Evolutionary conservation across 2,113 vertebrate genomes (phyloP).

Genomic region (Symphodus melops): DNA sequence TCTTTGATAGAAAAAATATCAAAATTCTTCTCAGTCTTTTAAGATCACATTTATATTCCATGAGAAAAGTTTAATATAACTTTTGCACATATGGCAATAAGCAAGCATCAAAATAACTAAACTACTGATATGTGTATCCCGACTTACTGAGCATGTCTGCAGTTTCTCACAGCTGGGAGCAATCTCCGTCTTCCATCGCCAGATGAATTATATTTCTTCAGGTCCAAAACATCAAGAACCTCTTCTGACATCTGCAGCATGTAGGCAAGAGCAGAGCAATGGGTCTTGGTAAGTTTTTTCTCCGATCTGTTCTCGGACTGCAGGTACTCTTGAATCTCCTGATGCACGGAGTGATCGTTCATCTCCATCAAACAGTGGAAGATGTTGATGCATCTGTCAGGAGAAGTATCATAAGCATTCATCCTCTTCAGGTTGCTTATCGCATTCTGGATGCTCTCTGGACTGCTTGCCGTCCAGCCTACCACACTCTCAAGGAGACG

Average conservation of each 20-base stretch:
- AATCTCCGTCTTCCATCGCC: conserved; percentile 23
- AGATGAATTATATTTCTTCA: conserved; percentile 33
- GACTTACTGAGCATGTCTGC: conserved; percentile 30
- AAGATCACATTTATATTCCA: too few species aligned
- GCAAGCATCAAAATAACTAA: neutral
- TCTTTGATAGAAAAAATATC: too few species aligned
- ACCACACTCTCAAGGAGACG: conserved; percentile 19
- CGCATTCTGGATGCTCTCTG: conserved; percentile 21
- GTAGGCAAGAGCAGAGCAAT: conserved; percentile 43
- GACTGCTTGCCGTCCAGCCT: neutral
- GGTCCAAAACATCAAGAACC: conserved; percentile 27
- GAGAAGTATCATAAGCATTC: conserved; percentile 24
- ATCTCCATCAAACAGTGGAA: conserved; percentile 42
- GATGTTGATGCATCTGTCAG: conserved; percentile 36
- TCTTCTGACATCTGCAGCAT: conserved; percentile 45
- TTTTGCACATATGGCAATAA: neutral
- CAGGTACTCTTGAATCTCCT: conserved; percentile 38
- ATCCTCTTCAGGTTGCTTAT: conserved; percentile 25
- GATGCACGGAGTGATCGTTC: conserved; percentile 31
- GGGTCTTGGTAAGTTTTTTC: conserved; percentile 22
- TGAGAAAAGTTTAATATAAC: too few species aligned
- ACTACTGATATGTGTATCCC: neutral
- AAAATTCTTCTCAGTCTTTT: too few species aligned
- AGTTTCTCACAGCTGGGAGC: conserved; percentile 43
- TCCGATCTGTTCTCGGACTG: conserved; percentile 4